A percentile compares a stretch with the other conserved stretches of the same genome.
Evolutionary conservation across 2,797 vertebrate species (phyloP).

Genomic region (Molossus alvarezi): DNA sequence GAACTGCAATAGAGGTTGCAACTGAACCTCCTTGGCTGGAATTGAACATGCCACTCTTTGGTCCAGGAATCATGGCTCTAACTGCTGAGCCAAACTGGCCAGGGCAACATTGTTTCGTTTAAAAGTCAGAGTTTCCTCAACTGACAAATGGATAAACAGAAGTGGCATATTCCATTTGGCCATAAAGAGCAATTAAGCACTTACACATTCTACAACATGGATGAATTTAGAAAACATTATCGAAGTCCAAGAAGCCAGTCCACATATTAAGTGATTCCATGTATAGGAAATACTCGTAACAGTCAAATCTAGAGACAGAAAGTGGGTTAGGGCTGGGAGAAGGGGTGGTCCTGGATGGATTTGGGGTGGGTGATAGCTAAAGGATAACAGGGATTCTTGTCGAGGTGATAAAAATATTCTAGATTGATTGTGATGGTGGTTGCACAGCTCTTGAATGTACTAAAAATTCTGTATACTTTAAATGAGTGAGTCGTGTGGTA

Average conservation of each 20-base stretch:
- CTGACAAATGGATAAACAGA: background rate
- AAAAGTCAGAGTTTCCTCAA: background rate
- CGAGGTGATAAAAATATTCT: background rate
- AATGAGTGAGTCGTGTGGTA: background rate
- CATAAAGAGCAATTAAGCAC: background rate
- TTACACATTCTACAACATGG: background rate
- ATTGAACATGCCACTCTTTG: no score
- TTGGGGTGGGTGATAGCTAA: background rate
- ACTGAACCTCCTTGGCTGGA: no score
- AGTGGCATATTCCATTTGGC: background rate
- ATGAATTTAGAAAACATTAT: background rate
- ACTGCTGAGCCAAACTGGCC: no score
- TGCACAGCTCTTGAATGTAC: background rate
- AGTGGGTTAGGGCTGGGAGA: background rate
- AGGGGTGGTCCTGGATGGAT: no score
- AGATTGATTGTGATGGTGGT: background rate
- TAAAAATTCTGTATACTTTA: background rate
- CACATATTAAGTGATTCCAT: background rate
- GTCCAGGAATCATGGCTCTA: no score
- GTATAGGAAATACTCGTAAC: background rate
- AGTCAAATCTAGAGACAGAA: background rate
- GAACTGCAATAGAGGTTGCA: no score
- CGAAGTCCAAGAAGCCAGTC: background rate
- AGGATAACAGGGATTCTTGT: background rate
- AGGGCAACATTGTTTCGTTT: background rate